Conservation (phyloP, 2,888 invertebrate species). For the Anoncus sp. region DNA sequence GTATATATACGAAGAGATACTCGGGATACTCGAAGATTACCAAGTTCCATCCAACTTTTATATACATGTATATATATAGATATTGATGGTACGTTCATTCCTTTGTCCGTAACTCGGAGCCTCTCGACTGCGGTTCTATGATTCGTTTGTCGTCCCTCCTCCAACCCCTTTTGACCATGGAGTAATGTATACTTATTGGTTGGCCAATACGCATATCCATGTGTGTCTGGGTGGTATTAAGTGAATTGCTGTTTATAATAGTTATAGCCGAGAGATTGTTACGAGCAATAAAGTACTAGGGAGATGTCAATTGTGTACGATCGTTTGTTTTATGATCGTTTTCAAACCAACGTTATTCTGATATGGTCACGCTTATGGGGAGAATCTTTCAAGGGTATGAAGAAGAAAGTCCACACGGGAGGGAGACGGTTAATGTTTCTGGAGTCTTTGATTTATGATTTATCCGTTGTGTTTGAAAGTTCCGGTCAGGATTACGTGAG, state of each 20-base stretch:
- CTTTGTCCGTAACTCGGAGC: slow-evolving; percentile 36
- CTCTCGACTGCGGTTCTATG: slow-evolving; percentile 33
- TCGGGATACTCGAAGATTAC: slow-evolving; percentile 58
- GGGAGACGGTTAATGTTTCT: no score
- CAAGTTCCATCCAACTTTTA: slow-evolving; percentile 50
- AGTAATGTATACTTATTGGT: slow-evolving; percentile 61
- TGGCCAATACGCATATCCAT: slow-evolving; percentile 17
- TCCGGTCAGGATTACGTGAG: no score
- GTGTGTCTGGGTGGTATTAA: slow-evolving; percentile 45
- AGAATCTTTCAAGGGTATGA: not conserved
- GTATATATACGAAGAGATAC: slow-evolving; percentile 44
- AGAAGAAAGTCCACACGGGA: no score
- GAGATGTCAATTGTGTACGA: slow-evolving; percentile 56
- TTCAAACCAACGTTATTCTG: not conserved
- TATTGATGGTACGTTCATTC: slow-evolving; percentile 34
- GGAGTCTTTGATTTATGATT: no score
- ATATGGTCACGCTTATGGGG: slow-evolving; percentile 30
- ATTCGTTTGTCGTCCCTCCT: slow-evolving; percentile 56
- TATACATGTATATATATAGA: slow-evolving; percentile 3
- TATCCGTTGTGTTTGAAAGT: no score
- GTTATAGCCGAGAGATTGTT: slow-evolving; percentile 50
- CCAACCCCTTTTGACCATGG: not conserved
- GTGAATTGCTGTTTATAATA: slow-evolving; percentile 58
- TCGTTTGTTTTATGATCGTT: slow-evolving; percentile 18
- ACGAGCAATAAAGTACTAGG: slow-evolving; percentile 44